A percentile compares a stretch with the other conserved stretches of the same genome.
Conservation (phyloP, 2,113 vertebrate species). For the Chinchilla lanigera region DNA sequence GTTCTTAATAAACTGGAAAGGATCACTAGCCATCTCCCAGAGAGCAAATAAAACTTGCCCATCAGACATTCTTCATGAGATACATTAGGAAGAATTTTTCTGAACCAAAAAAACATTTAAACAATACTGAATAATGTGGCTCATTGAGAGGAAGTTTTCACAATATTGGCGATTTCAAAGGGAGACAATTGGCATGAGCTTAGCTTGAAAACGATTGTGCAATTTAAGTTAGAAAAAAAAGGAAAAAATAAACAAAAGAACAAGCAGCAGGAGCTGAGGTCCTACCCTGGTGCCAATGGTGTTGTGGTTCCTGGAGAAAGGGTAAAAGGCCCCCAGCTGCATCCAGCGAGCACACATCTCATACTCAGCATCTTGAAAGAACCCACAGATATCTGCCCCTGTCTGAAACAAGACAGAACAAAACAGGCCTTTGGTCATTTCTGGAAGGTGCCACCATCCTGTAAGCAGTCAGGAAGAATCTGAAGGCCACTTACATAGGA, state of each 20-base stretch:
- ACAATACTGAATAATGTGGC: not conserved
- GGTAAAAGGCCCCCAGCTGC: constrained; percentile 95
- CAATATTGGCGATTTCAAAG: not conserved
- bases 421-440: not conserved
- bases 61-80: not conserved
- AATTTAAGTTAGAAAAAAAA: too few relatives aligned
- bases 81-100: not conserved
- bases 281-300: constrained; percentile 87
- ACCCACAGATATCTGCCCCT: constrained; percentile 96
- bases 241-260: not conserved
- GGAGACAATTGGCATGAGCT: too few relatives aligned
- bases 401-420: constrained; percentile 86
- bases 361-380: constrained; percentile 88
- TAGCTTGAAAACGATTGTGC: too few relatives aligned
- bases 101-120: not conserved
- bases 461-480: not conserved
- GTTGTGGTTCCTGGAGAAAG: constrained; percentile 95
- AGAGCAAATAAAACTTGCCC: too few relatives aligned
- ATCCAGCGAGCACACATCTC: constrained; percentile 94
- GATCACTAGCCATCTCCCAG: too few relatives aligned
- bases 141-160: not conserved
- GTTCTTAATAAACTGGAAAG: not conserved
- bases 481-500: constrained; percentile 90
- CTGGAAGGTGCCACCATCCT: not conserved
- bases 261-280: not conserved